Conservation (phyloP, 2,888 invertebrate genomes). For the Diaphora mendica region DNA sequence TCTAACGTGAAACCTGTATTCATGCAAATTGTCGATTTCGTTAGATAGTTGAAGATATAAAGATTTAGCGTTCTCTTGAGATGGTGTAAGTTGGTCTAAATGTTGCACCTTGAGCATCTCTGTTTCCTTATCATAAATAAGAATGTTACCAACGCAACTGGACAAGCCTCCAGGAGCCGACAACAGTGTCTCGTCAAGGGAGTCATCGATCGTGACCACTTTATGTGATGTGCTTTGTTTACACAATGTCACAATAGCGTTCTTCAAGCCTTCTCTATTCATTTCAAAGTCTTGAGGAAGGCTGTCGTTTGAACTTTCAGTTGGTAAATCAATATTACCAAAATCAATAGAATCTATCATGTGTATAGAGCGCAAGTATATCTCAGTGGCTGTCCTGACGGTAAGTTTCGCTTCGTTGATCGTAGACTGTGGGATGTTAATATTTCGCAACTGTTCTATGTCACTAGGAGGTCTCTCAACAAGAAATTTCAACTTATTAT, state of each 20-base stretch:
- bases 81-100: not conserved
- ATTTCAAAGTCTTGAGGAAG: not conserved
- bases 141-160: not conserved
- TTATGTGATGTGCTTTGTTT: not conserved
- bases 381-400: too few species aligned
- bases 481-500: not conserved
- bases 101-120: not conserved
- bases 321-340: not conserved
- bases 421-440: not conserved
- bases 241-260: not conserved
- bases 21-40: slow-evolving; percentile 5
- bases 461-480: not conserved
- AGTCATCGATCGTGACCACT: not conserved
- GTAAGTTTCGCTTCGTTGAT: not conserved
- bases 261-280: not conserved
- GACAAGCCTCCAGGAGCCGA: not conserved
- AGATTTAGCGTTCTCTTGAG: slow-evolving; percentile 1
- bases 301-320: not conserved
- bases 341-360: not conserved
- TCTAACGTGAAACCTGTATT: not conserved
- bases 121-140: not conserved
- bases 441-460: not conserved
- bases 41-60: not conserved
- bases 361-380: not conserved
- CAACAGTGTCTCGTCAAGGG: not conserved